These are phyloP conservation scores for Anabas testudineus DNA, from an alignment of 2,797 vertebrate species.

Conservation along the genomic window DNA sequence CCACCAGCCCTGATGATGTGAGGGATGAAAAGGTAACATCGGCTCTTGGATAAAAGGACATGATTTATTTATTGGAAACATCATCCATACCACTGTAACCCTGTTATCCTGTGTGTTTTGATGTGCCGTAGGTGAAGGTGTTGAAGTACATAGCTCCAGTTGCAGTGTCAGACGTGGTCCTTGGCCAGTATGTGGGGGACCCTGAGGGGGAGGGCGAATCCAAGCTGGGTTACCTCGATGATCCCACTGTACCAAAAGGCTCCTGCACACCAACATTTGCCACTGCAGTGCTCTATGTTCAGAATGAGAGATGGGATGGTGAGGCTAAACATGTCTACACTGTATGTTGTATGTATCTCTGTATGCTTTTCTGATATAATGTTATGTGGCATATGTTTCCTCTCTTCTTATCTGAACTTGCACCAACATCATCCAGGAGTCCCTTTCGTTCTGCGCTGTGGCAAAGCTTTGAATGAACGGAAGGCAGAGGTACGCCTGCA, in stretches of 20 bases:
- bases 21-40: slow-evolving; percentile 91
- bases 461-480: slow-evolving; percentile 92
- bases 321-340: slow-evolving; percentile 47
- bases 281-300: slow-evolving; percentile 88
- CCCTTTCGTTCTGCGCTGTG: slow-evolving; percentile 92
- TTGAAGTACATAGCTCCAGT: slow-evolving; percentile 89
- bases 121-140: slow-evolving; percentile 90
- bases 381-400: background rate
- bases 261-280: slow-evolving; percentile 92
- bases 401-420: background rate
- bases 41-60: background rate
- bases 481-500: slow-evolving; percentile 92
- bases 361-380: no score
- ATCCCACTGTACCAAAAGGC: slow-evolving; percentile 87
- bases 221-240: slow-evolving; percentile 88
- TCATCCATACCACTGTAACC: background rate
- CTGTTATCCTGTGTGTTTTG: background rate
- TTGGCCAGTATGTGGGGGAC: slow-evolving; percentile 93
- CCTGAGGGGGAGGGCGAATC: slow-evolving; percentile 84
- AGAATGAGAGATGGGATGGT: slow-evolving; percentile 95
- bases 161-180: slow-evolving; percentile 83
- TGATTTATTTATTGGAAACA: background rate
- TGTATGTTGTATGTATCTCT: no score
- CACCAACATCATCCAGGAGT: slow-evolving; percentile 83
- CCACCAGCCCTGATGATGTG: slow-evolving; percentile 91